Evolutionary conservation across 1,140 invertebrate genomes (phyloP).

Genomic region (Radopholus similis): DNA sequence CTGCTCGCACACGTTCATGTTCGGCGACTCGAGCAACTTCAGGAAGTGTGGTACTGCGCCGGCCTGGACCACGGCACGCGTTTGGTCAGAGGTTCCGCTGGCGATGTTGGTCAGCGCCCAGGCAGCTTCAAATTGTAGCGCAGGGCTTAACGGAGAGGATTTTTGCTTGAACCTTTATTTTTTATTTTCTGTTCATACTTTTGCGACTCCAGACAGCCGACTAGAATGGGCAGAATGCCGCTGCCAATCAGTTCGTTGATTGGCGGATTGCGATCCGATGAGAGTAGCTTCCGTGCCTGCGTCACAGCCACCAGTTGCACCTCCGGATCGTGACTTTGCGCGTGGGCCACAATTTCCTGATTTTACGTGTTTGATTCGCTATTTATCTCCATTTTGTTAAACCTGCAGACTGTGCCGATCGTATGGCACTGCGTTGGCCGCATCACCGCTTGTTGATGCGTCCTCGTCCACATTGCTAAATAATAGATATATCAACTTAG

Average conservation of each 20-base stretch:
- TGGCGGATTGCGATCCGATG: conserved; percentile 95
- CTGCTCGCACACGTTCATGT: conserved; percentile 97
- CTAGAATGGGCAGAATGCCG: conserved; percentile 87
- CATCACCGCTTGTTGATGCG: conserved; percentile 23
- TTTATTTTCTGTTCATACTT: conserved; percentile 65
- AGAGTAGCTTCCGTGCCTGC: conserved; percentile 76
- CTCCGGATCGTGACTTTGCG: conserved; percentile 45
- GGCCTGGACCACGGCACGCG: conserved; percentile 84
- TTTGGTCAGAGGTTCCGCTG: conserved; percentile 90
- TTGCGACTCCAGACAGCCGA: conserved; percentile 80
- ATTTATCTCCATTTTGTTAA: neutral
- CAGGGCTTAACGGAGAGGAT: conserved; percentile 69
- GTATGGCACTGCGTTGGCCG: conserved; percentile 4
- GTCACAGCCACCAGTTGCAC: conserved; percentile 53
- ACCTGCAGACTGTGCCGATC: conserved; percentile 26
- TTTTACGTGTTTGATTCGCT: neutral
- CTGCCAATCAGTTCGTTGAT: conserved; percentile 89
- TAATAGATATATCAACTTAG: neutral
- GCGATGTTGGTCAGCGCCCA: conserved; percentile 99
- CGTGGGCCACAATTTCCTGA: conserved; percentile 49
- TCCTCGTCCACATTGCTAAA: conserved; percentile 28
- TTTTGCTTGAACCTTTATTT: conserved; percentile 5
- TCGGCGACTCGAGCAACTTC: conserved; percentile 77
- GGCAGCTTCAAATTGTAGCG: conserved; percentile 93
- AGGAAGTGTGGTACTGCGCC: conserved; percentile 92